These are phyloP conservation scores for Phenganax subtilis DNA, from an alignment of 92 coral and sea anemone species.

Conservation along the genomic window DNA sequence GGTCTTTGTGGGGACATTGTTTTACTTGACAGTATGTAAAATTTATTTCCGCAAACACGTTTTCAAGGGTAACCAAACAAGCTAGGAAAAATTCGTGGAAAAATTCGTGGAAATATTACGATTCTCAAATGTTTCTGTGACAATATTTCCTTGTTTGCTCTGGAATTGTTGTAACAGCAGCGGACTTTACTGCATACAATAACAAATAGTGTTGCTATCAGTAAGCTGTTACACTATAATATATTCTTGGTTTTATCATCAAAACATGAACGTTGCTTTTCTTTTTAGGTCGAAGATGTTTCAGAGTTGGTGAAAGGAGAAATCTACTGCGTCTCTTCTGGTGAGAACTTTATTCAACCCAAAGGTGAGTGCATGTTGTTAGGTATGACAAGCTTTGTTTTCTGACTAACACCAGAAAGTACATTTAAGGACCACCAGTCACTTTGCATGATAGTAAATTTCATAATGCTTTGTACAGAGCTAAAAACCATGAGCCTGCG, in stretches of 20 bases:
- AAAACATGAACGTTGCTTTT: not conserved
- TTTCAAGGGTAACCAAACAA: too few relatives aligned
- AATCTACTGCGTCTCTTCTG: slow-evolving; percentile 75
- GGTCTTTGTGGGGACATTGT: too few relatives aligned
- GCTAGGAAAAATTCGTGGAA: too few relatives aligned
- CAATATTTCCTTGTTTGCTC: too few relatives aligned
- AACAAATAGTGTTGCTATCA: not conserved
- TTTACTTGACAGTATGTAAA: too few relatives aligned
- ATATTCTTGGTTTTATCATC: not conserved
- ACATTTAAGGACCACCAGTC: not conserved
- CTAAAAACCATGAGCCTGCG: too few relatives aligned
- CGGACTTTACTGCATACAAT: not conserved
- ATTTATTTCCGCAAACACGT: too few relatives aligned
- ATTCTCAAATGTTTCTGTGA: too few relatives aligned
- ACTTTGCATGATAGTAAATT: not conserved
- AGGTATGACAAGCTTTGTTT: not conserved
- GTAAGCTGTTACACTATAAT: not conserved
- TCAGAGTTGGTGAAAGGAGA: slow-evolving; percentile 56
- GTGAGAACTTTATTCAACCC: slow-evolving; percentile 77
- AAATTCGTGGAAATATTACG: too few relatives aligned
- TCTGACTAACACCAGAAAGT: not conserved
- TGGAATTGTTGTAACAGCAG: not conserved
- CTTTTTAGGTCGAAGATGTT: slow-evolving; percentile 42
- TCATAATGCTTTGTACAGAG: not conserved
- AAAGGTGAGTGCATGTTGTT: slow-evolving; percentile 57